Evolutionary conservation across 2,113 vertebrate genomes (phyloP).

Genomic region (Paratilapia polleni): DNA sequence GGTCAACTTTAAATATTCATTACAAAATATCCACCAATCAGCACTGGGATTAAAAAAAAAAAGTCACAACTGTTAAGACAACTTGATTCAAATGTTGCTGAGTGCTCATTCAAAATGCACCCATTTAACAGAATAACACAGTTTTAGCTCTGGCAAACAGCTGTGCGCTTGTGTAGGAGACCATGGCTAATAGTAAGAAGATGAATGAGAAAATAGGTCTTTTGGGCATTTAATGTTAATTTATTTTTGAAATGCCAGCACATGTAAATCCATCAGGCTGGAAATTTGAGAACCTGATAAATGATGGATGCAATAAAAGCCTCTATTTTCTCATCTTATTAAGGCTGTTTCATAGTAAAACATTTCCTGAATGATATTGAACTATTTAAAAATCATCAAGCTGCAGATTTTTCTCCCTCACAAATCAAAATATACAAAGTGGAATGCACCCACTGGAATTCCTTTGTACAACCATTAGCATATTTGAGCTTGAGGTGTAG

Average conservation of each 20-base stretch:
- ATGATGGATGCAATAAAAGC: not conserved
- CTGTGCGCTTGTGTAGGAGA: not conserved
- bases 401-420: constrained; percentile 8
- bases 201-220: constrained; percentile 3
- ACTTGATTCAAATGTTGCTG: not conserved
- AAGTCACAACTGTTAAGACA: not conserved
- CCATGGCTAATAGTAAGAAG: not conserved
- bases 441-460: constrained; percentile 48
- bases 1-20: not conserved
- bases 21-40: not conserved
- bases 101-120: not conserved
- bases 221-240: not conserved
- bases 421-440: constrained; percentile 47
- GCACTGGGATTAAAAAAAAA: not conserved
- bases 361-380: constrained; percentile 22
- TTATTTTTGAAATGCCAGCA: constrained; percentile 1
- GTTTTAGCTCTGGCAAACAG: not conserved
- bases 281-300: not conserved
- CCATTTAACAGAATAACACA: not conserved
- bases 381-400: constrained; percentile 50
- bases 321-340: constrained; percentile 3
- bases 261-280: not conserved
- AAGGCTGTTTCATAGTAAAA: constrained; percentile 1
- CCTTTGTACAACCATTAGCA: constrained; percentile 61
- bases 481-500: constrained; percentile 71